These are phyloP conservation scores for Drosophila ohnishii DNA, from an alignment of 1,140 invertebrate genomes.

Conservation along the genomic window DNA sequence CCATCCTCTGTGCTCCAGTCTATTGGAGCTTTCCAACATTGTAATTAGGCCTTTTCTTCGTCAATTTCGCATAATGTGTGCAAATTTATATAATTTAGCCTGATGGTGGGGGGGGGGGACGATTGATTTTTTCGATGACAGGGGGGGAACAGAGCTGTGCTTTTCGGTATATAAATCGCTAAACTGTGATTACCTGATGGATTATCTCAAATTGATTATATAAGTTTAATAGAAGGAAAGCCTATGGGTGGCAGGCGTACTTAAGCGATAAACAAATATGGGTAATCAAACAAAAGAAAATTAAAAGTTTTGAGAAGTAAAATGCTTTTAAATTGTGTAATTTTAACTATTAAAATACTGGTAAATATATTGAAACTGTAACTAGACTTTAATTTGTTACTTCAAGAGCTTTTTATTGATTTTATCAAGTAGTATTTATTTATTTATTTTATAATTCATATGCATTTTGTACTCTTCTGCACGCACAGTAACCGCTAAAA, in stretches of 20 bases:
- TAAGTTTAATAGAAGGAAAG: conserved; percentile 1
- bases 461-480: conserved; percentile 7
- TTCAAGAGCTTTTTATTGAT: neutral
- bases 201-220: conserved; percentile 24
- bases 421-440: neutral
- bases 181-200: conserved; percentile 21
- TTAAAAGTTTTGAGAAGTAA: neutral
- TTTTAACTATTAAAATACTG: too few relatives aligned
- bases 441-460: neutral
- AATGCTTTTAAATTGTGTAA: too few relatives aligned
- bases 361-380: too few relatives aligned
- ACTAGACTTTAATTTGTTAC: too few relatives aligned
- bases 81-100: conserved; percentile 61
- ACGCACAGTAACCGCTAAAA: neutral
- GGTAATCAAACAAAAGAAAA: neutral
- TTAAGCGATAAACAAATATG: conserved; percentile 6
- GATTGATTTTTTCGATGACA: conserved; percentile 47
- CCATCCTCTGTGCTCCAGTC: neutral
- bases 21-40: conserved; percentile 20
- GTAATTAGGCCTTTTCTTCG: conserved; percentile 40
- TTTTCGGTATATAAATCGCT: conserved; percentile 1
- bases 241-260: conserved; percentile 2
- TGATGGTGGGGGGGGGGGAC: conserved; percentile 16
- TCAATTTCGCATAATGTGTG: conserved; percentile 50
- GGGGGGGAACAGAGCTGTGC: neutral